Conservation (phyloP, 2,113 vertebrate genomes). For the Echinops telfairi region DNA sequence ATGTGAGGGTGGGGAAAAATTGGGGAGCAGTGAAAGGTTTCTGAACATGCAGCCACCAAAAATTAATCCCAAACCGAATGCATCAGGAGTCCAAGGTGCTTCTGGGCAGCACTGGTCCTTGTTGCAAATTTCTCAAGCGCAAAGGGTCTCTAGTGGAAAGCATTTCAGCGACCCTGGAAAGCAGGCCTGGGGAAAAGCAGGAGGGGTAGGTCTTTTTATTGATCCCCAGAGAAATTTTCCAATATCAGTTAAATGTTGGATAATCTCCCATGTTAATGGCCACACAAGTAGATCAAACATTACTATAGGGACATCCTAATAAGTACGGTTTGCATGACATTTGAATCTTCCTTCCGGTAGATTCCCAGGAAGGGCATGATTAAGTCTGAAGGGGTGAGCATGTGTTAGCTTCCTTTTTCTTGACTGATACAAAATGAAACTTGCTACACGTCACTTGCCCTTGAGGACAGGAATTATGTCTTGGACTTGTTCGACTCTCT, state of each 20-base stretch:
- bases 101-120: too few species aligned
- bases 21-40: too few species aligned
- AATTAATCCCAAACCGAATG: too few species aligned
- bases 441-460: neutral
- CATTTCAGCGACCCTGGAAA: too few species aligned
- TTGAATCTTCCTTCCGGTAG: conserved; percentile 18
- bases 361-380: conserved; percentile 47
- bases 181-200: too few species aligned
- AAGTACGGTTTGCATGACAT: neutral
- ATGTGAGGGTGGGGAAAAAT: too few species aligned
- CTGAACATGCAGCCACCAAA: too few species aligned
- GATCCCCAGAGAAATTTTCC: neutral
- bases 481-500: neutral
- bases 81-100: too few species aligned
- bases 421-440: conserved; percentile 31
- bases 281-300: conserved; percentile 33
- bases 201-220: neutral
- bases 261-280: conserved; percentile 21
- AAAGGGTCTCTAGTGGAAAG: too few species aligned
- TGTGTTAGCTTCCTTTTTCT: conserved; percentile 4
- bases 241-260: conserved; percentile 18
- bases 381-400: neutral
- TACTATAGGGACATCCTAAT: conserved; percentile 3
- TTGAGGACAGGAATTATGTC: neutral
- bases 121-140: too few species aligned